Base-by-base conservation (phyloP, 2,888 invertebrate species). In the Oscheius sp. region DNA sequence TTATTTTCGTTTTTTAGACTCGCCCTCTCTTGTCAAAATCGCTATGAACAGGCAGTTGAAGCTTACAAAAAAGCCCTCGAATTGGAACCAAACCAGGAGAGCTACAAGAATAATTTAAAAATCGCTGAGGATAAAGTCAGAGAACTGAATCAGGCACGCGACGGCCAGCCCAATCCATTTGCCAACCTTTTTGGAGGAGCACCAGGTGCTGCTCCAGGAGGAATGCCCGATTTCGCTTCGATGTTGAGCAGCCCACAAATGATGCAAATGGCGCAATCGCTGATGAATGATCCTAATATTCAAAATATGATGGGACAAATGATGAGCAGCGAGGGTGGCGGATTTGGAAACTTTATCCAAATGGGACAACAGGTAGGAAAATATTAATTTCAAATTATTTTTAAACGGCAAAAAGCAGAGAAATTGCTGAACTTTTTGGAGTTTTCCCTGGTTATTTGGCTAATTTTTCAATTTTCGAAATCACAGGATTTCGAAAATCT, bases 61-160 rank as follows among this genome's bases (percentile, higher is more conserved):
- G 94, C 95, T 16, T 98, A 95, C 90, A 92, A 93, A 77, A 94
- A 93, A 85, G 98, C 98, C 1, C 90, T 94, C 46, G 93, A 94
- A 88, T 90, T 96, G 78, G 98, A 99, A 87, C 96, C 98, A 0
- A 93, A 93, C 55, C 98, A 97, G 89, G 93, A 94, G 77, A 94
- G 94, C 83, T 96, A 95, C 89, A 92, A 92, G 78, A 93, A 93
- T 88, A 96, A 96, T 49, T 69, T 83, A 71, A 81, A 81, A 84
- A 91, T 95, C 53, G 93, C 95, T 0, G 93, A 95, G 87, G 93
- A 94, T 86, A 91, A 91, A 83, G 78, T 90, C 27, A 87, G 86
- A 63, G 90, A 88, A 77, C 85, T 84, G 80, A 85, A 78, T 29
- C 75, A 43, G 6, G 56, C 76, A 12, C 25, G 76, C 41, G 52